These are phyloP conservation scores for Meteorus colon DNA, from an alignment of 2,888 invertebrate genomes.

Conservation along the genomic window DNA sequence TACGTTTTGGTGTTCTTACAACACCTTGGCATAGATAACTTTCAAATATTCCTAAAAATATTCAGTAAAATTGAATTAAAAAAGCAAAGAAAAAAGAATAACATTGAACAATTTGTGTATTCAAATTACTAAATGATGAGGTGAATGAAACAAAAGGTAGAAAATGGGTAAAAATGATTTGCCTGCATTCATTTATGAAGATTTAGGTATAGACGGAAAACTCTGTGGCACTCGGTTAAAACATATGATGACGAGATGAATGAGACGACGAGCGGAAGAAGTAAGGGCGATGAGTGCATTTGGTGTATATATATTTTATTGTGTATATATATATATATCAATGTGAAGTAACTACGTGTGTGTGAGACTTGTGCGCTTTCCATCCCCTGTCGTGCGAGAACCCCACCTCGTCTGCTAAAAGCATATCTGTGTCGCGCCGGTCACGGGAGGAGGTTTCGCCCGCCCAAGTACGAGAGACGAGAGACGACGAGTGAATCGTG, in stretches of 20 bases:
- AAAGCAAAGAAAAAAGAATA: too few species aligned
- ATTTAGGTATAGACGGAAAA: conserved; percentile 1
- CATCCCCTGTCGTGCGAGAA: conserved; percentile 55
- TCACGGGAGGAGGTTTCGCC: conserved; percentile 56
- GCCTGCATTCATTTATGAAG: too few species aligned
- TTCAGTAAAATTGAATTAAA: too few species aligned
- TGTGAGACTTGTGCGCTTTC: conserved; percentile 65
- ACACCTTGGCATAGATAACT: too few species aligned
- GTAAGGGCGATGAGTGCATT: conserved; percentile 18
- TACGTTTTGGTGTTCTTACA: too few species aligned
- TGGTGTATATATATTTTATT: background rate
- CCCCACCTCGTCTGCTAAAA: conserved; percentile 64
- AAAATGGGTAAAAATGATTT: too few species aligned
- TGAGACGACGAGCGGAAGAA: conserved; percentile 17
- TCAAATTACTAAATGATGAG: too few species aligned
- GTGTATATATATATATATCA: conserved; percentile 31
- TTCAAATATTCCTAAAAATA: too few species aligned
- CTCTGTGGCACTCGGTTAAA: conserved; percentile 14
- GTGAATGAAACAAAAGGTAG: too few species aligned
- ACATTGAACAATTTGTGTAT: too few species aligned
- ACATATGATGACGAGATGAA: conserved; percentile 2
- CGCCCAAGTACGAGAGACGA: conserved; percentile 22
- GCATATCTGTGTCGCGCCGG: conserved; percentile 72
- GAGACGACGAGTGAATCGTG: conserved; percentile 48
- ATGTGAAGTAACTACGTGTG: conserved; percentile 52